Conservation (phyloP, 2,888 invertebrate species). For the Pristionchus maxplancki region DNA sequence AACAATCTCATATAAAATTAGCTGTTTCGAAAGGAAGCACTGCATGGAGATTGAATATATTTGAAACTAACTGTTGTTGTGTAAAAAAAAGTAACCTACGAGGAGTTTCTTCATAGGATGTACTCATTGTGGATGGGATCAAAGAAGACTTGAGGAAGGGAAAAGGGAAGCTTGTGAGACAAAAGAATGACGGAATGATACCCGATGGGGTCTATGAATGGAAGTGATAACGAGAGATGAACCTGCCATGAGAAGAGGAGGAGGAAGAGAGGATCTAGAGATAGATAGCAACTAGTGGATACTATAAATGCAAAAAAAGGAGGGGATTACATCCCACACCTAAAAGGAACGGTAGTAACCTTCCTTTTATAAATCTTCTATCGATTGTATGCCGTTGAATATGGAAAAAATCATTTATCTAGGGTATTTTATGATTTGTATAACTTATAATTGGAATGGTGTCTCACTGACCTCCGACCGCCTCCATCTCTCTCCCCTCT, state of each 20-base stretch:
- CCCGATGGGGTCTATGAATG: slow-evolving; percentile 1
- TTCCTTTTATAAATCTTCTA: no score
- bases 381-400: no score
- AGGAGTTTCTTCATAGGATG: neutral
- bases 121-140: neutral
- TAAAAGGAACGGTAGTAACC: no score
- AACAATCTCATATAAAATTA: no score
- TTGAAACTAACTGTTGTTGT: no score
- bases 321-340: no score
- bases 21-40: neutral
- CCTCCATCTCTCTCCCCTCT: neutral
- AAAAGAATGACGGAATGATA: neutral
- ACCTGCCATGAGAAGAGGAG: neutral
- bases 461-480: neutral
- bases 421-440: no score
- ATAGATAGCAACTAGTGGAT: neutral
- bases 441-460: no score
- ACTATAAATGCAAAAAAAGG: no score
- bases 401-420: no score
- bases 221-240: slow-evolving; percentile 3
- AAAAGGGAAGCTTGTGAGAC: neutral
- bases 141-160: neutral
- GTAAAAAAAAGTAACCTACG: neutral
- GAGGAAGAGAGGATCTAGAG: neutral
- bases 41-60: neutral